phyloP scores from a whole-genome alignment of 2,113 vertebrate genomes.

The Scopus umbretta region DNA sequence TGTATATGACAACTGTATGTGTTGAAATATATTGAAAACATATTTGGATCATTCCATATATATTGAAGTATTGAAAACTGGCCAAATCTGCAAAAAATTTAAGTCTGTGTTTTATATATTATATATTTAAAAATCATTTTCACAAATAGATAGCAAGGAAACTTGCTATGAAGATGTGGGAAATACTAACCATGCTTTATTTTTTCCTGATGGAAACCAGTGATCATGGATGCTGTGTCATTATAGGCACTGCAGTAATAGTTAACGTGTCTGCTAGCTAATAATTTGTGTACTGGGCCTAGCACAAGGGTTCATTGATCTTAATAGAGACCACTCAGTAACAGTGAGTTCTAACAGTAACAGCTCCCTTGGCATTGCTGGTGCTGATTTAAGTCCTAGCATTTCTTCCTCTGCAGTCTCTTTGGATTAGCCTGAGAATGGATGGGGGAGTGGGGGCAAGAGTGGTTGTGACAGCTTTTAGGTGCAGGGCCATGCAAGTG shows the following conservation, averaged over 20 bases:
- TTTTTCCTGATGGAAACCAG: constrained; percentile 50
- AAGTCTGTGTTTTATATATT: constrained; percentile 13
- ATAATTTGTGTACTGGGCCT: background rate
- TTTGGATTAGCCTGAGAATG: constrained; percentile 34
- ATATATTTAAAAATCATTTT: background rate
- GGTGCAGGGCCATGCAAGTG: background rate
- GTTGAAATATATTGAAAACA: constrained; percentile 66
- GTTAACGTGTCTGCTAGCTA: constrained; percentile 39
- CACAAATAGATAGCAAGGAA: constrained; percentile 24
- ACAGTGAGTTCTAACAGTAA: background rate
- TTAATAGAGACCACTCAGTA: constrained; percentile 35
- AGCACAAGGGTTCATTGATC: constrained; percentile 33
- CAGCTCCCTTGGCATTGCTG: constrained; percentile 12
- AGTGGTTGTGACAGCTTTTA: background rate
- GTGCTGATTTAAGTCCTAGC: constrained; percentile 20
- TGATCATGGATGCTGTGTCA: constrained; percentile 11
- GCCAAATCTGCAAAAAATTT: constrained; percentile 41
- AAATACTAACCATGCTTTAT: constrained; percentile 26
- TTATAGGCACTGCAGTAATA: constrained; percentile 22
- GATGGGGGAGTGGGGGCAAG: background rate
- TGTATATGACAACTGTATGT: constrained; percentile 53
- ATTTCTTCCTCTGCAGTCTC: constrained; percentile 32
- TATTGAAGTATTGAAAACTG: constrained; percentile 10
- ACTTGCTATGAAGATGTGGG: background rate
- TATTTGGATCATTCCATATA: constrained; percentile 16